These are phyloP conservation scores for Leptogaster cylindrica DNA, from an alignment of 2,888 invertebrate species.

Conservation along the genomic window DNA sequence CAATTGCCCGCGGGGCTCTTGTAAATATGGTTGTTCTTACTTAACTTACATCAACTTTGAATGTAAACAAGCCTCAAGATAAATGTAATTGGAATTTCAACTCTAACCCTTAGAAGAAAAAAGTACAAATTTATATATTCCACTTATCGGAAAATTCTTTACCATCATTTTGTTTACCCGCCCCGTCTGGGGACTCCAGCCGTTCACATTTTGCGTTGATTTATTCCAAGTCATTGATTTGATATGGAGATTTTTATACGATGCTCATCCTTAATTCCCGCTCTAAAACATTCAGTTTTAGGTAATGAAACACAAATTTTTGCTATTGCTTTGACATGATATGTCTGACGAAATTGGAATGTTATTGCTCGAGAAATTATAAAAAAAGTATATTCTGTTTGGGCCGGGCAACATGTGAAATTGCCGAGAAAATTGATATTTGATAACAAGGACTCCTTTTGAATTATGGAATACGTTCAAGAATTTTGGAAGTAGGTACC, in stretches of 20 bases:
- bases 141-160: background rate
- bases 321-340: too few relatives aligned
- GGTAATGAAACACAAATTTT: too few relatives aligned
- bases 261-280: constrained; percentile 1
- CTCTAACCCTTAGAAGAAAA: background rate
- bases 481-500: too few relatives aligned
- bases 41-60: background rate
- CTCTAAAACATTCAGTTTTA: too few relatives aligned
- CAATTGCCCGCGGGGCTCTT: background rate
- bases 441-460: too few relatives aligned
- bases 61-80: constrained; percentile 23
- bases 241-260: background rate
- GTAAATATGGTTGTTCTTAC: background rate
- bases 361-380: too few relatives aligned
- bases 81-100: constrained; percentile 29
- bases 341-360: too few relatives aligned
- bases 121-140: background rate
- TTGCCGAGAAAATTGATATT: too few relatives aligned
- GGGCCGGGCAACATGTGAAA: too few relatives aligned
- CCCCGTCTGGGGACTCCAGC: background rate
- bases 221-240: constrained; percentile 13
- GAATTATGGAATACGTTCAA: too few relatives aligned
- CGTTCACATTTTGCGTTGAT: constrained; percentile 3
- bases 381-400: too few relatives aligned
- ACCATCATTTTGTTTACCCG: background rate